Evolutionary conservation across 2,797 vertebrate species (phyloP).

Genomic region (Tokudaia tokunoshimensis): DNA sequence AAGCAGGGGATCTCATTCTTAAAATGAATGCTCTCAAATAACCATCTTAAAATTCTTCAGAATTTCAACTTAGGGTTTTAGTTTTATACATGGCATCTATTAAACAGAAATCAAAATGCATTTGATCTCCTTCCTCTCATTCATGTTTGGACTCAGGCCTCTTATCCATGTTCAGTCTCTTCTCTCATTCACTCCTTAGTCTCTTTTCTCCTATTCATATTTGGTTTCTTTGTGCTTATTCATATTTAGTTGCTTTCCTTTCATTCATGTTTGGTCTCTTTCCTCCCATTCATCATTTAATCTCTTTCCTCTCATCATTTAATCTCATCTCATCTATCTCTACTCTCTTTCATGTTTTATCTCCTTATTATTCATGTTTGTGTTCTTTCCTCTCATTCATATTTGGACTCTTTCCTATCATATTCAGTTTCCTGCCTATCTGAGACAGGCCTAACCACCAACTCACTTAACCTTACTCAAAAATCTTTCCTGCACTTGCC

Average conservation of each 20-base stretch:
- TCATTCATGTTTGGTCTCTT: neutral
- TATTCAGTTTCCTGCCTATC: neutral
- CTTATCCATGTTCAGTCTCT: neutral
- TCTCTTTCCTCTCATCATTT: neutral
- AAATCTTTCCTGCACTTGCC: neutral
- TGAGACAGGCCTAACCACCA: neutral
- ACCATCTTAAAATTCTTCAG: neutral
- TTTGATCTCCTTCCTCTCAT: neutral
- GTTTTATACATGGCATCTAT: neutral
- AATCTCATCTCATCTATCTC: neutral
- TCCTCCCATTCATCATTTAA: neutral
- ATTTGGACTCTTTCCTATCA: neutral
- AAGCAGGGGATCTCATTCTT: neutral
- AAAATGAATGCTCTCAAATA: neutral
- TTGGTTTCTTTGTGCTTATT: neutral
- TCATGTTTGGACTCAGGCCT: neutral
- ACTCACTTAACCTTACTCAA: neutral
- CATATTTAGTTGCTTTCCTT: neutral
- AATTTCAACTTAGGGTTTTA: neutral
- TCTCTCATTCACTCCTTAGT: neutral
- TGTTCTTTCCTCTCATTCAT: neutral
- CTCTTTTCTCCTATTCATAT: neutral
- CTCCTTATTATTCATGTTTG: neutral
- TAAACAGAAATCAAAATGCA: neutral
- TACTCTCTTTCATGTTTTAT: neutral